Evolutionary conservation across 2,797 vertebrate species (phyloP), one percentile per base, ranked within the genome.

Genomic region (Melanotaenia pygmaea): DNA sequence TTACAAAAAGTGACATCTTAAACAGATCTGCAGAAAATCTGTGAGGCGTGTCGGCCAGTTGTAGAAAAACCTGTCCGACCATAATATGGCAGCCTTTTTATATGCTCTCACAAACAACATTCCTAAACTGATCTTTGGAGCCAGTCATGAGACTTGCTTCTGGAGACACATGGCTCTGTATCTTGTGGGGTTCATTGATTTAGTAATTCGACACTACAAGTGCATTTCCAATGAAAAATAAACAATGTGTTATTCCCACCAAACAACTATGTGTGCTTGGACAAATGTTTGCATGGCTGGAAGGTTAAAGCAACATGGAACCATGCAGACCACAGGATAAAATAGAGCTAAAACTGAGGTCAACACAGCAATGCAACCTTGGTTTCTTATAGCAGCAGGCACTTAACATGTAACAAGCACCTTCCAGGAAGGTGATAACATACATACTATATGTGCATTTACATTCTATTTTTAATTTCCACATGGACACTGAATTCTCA

Each of bases 401-500:
- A 35, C 30, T 56, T 65, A 30, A 34, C 84, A 63, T 70, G 62
- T 56, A 62, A 45, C 16, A 30, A 58, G 74, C 30, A 61, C 60
- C 63, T 66, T 78, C 61, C 69, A 74, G 63, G 26, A 76, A 74
- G 54, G 51, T 74, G 24, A 64, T 10, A 38, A 16, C 37, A 58
- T 1, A 65, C 45, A 35, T 69, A 1, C n/a, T 71, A 64, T 84
- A 63, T 71, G 32, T 32, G 54, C 66, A 78, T 80, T 67, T 61
- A 8, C 34, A 26, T 65, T 59, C 26, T 1, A 18, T 18, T 64
- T 72, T 30, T 70, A 22, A 4, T 76, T 81, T 78, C 50, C 38
- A 67, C 75, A 64, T 61, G 64, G 45, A 54, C 9, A 24, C 18
- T 10, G 14, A 59, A 47, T 63, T 79, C 77, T 81, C 79, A 74